These are phyloP conservation scores for Laspeyria flexula DNA, from an alignment of 2,888 invertebrate species.

Conservation along the genomic window DNA sequence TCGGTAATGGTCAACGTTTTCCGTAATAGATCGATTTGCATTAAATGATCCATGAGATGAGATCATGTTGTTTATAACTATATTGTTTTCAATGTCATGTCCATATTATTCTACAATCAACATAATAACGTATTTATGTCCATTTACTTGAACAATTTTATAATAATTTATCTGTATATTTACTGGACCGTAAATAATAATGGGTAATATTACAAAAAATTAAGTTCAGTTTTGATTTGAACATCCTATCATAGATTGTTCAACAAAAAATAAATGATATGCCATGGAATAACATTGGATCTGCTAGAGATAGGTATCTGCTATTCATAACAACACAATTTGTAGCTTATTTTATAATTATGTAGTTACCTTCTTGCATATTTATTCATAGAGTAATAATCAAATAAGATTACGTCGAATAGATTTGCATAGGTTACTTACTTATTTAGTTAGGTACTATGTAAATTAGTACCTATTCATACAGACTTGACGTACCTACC, in stretches of 20 bases:
- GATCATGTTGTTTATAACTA: slow-evolving; percentile 70
- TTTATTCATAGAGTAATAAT: no score
- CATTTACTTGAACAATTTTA: slow-evolving; percentile 57
- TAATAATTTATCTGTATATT: slow-evolving; percentile 29
- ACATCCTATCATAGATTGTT: slow-evolving; percentile 11
- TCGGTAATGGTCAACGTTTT: slow-evolving; percentile 68
- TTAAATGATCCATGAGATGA: slow-evolving; percentile 82
- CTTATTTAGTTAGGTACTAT: no score
- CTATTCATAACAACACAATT: background rate
- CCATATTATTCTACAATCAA: slow-evolving; percentile 49
- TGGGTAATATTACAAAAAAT: slow-evolving; percentile 22
- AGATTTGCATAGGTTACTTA: no score
- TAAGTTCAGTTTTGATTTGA: slow-evolving; percentile 22
- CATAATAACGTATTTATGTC: slow-evolving; percentile 55
- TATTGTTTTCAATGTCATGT: slow-evolving; percentile 65
- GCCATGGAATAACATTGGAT: background rate
- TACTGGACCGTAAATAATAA: slow-evolving; percentile 37
- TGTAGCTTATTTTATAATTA: background rate
- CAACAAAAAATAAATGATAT: background rate
- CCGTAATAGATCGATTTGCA: slow-evolving; percentile 82
- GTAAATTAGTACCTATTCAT: no score
- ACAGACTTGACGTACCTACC: no score
- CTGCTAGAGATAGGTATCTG: background rate
- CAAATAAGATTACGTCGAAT: no score
- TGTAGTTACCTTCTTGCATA: background rate